These are phyloP conservation scores for Eutrigla gurnardus DNA, from an alignment of 2,797 vertebrate genomes.

Conservation along the genomic window DNA sequence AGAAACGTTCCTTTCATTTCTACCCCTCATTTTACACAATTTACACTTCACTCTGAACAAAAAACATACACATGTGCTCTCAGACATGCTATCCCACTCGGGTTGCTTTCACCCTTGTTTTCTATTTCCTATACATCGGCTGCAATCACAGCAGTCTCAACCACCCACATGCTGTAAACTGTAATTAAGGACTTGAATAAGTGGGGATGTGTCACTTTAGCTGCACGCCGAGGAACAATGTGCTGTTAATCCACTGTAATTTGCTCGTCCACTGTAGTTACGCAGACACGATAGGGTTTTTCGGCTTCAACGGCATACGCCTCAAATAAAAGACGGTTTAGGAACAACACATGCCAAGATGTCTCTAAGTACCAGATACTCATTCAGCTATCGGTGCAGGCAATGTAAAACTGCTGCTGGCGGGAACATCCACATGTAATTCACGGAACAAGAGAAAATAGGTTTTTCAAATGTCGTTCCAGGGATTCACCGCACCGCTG, in stretches of 20 bases:
- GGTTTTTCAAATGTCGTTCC: constrained; percentile 8
- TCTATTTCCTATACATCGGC: constrained; percentile 30
- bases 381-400: neutral
- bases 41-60: constrained; percentile 31
- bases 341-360: constrained; percentile 2
- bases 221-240: constrained; percentile 69
- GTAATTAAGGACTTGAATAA: constrained; percentile 80
- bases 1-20: constrained; percentile 9
- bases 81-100: constrained; percentile 20
- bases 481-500: constrained; percentile 15
- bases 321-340: constrained; percentile 27
- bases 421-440: neutral
- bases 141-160: constrained; percentile 59
- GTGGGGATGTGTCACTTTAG: constrained; percentile 69
- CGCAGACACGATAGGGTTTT: constrained; percentile 36
- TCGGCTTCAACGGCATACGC: constrained; percentile 37
- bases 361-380: constrained; percentile 5
- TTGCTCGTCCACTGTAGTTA: constrained; percentile 60
- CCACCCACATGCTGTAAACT: constrained; percentile 76
- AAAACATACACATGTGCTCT: constrained; percentile 20
- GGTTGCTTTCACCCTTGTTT: neutral
- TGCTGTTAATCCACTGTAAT: constrained; percentile 73
- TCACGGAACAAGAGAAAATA: constrained; percentile 5
- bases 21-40: constrained; percentile 15
- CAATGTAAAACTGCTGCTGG: constrained; percentile 19